A percentile compares a stretch with the other conserved stretches of the same genome.
Evolutionary conservation across 2,113 vertebrate species (phyloP).

Genomic region (Chaetura pelagica): DNA sequence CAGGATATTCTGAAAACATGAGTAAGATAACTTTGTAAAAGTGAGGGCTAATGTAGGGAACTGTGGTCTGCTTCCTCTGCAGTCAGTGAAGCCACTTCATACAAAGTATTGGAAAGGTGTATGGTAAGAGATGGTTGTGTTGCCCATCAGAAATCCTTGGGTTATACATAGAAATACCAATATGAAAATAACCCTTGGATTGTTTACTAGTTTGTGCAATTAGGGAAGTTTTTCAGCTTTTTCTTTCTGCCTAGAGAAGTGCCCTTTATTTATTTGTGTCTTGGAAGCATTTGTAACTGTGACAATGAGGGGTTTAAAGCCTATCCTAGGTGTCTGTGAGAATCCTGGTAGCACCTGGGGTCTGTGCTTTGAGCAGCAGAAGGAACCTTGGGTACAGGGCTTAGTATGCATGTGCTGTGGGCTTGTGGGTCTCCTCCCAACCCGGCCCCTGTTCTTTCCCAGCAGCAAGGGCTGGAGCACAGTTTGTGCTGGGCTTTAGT

Average conservation of each 20-base stretch:
- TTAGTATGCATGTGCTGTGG: rapidly evolving
- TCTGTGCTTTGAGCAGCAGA: not conserved
- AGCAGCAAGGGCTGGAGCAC: not conserved
- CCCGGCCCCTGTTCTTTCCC: rapidly evolving
- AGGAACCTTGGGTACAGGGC: rapidly evolving
- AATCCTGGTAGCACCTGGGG: rapidly evolving
- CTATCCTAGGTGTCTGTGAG: no score
- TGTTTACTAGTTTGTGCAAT: not conserved
- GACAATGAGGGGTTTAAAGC: not conserved
- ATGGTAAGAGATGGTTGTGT: rapidly evolving
- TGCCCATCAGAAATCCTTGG: not conserved
- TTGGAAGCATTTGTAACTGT: not conserved
- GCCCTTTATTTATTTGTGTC: not conserved
- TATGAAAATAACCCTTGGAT: not conserved
- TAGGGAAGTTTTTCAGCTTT: not conserved
- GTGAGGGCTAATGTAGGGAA: rapidly evolving
- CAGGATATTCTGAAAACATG: not conserved
- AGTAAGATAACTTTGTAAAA: not conserved
- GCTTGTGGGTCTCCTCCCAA: rapidly evolving
- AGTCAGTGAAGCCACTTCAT: not conserved
- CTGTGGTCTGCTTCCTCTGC: not conserved
- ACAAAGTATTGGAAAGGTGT: rapidly evolving
- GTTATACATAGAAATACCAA: not conserved
- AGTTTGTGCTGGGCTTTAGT: not conserved
- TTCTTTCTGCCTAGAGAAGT: rapidly evolving